phyloP scores from a whole-genome alignment of 2,888 invertebrate genomes.

The Crocallis elinguaria region DNA sequence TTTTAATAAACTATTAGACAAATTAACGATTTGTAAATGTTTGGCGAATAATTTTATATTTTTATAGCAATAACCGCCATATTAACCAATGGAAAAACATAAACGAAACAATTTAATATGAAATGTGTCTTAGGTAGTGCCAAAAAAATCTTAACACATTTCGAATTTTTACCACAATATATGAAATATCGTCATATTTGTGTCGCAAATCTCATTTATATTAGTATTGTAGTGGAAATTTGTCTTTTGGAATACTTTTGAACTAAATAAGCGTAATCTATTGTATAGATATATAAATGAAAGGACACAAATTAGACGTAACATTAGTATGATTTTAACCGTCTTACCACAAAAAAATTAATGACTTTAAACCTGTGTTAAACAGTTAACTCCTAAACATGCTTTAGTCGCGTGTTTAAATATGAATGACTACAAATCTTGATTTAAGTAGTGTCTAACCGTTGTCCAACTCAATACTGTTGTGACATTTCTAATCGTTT shows the following conservation, averaged over 20 bases:
- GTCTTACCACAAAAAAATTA: too few relatives aligned
- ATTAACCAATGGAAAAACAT: constrained; percentile 24
- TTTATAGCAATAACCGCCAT: constrained; percentile 24
- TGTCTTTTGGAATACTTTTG: constrained; percentile 16
- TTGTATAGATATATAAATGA: neutral
- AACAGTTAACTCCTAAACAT: too few relatives aligned
- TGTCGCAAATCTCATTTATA: constrained; percentile 24
- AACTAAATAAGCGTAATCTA: neutral
- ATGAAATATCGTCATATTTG: constrained; percentile 25
- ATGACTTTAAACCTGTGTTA: too few relatives aligned
- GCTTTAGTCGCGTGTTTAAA: too few relatives aligned
- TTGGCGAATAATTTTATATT: neutral
- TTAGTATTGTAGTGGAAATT: neutral
- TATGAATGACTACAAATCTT: too few relatives aligned
- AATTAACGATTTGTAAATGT: neutral
- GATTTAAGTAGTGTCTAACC: too few relatives aligned
- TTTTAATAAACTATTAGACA: neutral
- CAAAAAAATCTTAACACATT: constrained; percentile 56
- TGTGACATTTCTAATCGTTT: too few relatives aligned
- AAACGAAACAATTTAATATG: constrained; percentile 27
- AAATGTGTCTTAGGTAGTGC: constrained; percentile 73
- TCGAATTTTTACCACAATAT: constrained; percentile 44
- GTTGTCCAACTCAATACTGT: too few relatives aligned
- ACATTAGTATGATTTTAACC: too few relatives aligned
- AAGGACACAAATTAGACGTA: too few relatives aligned